Evolutionary conservation across 2,888 invertebrate genomes (phyloP).

Genomic region (Mythimna ferrago): DNA sequence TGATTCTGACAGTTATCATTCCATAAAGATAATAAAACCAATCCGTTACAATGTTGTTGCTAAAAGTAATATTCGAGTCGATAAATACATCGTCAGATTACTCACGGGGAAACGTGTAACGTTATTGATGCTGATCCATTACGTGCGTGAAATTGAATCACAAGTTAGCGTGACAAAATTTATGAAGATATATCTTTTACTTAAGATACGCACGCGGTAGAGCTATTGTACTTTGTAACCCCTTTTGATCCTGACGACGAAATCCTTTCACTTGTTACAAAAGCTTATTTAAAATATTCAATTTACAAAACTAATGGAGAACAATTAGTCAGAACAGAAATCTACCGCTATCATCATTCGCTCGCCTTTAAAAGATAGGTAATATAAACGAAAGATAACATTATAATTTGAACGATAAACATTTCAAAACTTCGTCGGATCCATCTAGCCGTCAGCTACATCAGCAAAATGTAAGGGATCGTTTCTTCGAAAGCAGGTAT

Average conservation of each 20-base stretch:
- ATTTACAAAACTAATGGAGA: slow-evolving; percentile 6
- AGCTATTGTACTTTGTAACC: slow-evolving; percentile 14
- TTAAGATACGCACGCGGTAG: slow-evolving; percentile 4
- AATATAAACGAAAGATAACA: slow-evolving; percentile 27
- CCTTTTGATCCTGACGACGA: slow-evolving; percentile 1
- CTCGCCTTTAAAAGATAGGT: slow-evolving; percentile 14
- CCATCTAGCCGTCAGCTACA: slow-evolving; percentile 62
- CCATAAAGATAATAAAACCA: not conserved
- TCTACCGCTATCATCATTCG: not conserved
- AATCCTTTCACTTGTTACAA: slow-evolving; percentile 13
- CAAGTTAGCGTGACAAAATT: slow-evolving; percentile 58
- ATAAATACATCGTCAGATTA: slow-evolving; percentile 59
- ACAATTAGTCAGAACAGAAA: slow-evolving; percentile 26
- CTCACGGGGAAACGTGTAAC: slow-evolving; percentile 62
- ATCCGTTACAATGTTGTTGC: not conserved
- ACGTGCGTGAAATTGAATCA: slow-evolving; percentile 71
- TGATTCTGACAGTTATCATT: not conserved
- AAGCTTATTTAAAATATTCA: slow-evolving; percentile 4
- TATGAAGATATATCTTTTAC: slow-evolving; percentile 51
- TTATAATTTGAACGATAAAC: slow-evolving; percentile 38
- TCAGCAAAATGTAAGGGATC: slow-evolving; percentile 70
- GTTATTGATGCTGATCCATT: slow-evolving; percentile 72
- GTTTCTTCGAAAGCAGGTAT: slow-evolving; percentile 66
- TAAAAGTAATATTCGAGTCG: slow-evolving; percentile 39
- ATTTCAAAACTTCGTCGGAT: slow-evolving; percentile 45